Percentiles rank a stretch among this genome's conserved stretches.
Conservation (phyloP, 1,140 invertebrate species). For the Drosophila teissieri region DNA sequence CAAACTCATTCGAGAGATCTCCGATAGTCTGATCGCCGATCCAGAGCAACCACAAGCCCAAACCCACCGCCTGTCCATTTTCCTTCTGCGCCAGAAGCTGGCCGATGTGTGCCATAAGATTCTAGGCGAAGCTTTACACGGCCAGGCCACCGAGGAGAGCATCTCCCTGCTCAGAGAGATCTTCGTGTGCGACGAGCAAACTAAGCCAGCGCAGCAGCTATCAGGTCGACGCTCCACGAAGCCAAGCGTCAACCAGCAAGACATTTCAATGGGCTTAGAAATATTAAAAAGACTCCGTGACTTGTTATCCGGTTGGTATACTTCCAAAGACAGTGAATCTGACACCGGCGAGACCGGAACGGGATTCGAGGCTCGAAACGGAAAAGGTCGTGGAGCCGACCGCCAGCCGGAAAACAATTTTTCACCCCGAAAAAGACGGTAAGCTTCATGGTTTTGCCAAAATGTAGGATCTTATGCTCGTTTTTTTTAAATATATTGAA, state of each 20-base stretch:
- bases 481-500: no score
- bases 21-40: background rate
- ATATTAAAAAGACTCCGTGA: constrained; percentile 45
- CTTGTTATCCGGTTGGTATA: constrained; percentile 45
- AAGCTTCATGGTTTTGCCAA: background rate
- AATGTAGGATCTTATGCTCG: background rate
- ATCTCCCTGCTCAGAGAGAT: background rate
- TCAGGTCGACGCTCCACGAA: no score
- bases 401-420: background rate
- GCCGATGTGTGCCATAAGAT: background rate
- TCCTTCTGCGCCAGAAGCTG: background rate
- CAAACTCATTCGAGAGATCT: background rate
- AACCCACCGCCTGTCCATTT: background rate
- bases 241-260: background rate
- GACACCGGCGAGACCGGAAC: background rate
- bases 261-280: constrained; percentile 63
- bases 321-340: constrained; percentile 2
- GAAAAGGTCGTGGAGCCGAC: background rate
- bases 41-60: background rate
- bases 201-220: no score
- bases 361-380: background rate
- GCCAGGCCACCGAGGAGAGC: background rate
- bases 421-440: constrained; percentile 3
- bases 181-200: background rate
- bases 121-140: background rate